A percentile compares a stretch with the other conserved stretches of the same genome.
Conservation (phyloP, 2,113 vertebrate genomes). For the Sorex araneus region DNA sequence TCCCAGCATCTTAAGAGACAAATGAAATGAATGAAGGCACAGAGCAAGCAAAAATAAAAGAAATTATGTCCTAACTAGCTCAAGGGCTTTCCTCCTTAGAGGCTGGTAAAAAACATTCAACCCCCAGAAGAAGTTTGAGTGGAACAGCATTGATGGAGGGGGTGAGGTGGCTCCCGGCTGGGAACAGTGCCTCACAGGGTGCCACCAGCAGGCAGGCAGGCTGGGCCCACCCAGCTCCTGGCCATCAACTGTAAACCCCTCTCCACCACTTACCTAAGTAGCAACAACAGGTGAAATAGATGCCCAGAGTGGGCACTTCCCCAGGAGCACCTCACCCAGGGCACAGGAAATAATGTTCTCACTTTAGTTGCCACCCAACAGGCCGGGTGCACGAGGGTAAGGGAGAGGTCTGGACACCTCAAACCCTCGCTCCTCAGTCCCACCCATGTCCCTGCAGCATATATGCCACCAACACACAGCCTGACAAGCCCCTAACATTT, state of each 20-base stretch:
- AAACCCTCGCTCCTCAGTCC: not conserved
- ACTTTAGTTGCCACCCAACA: not conserved
- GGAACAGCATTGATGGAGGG: too few species aligned
- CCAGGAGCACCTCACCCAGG: not conserved
- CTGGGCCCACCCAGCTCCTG: not conserved
- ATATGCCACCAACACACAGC: not conserved
- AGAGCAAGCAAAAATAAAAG: not conserved
- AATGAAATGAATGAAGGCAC: not conserved
- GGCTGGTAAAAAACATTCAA: not conserved
- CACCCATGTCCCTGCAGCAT: not conserved
- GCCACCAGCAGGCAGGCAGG: not conserved
- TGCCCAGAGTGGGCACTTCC: not conserved
- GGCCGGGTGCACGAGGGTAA: not conserved
- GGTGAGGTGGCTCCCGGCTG: not conserved
- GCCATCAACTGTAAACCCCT: not conserved
- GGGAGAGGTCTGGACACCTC: too few species aligned
- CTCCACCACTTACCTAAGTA: not conserved
- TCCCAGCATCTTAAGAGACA: constrained; percentile 37
- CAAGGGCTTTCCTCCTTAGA: not conserved
- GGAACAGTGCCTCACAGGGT: not conserved
- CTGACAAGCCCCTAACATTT: not conserved
- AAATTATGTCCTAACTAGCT: not conserved
- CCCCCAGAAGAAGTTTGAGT: not conserved
- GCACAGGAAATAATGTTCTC: not conserved
- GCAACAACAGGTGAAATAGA: not conserved